A percentile compares a stretch with the other conserved stretches of the same genome.
These are phyloP conservation scores for Xanthorhoe spadicearia DNA, from an alignment of 2,888 invertebrate species.

Conservation along the genomic window DNA sequence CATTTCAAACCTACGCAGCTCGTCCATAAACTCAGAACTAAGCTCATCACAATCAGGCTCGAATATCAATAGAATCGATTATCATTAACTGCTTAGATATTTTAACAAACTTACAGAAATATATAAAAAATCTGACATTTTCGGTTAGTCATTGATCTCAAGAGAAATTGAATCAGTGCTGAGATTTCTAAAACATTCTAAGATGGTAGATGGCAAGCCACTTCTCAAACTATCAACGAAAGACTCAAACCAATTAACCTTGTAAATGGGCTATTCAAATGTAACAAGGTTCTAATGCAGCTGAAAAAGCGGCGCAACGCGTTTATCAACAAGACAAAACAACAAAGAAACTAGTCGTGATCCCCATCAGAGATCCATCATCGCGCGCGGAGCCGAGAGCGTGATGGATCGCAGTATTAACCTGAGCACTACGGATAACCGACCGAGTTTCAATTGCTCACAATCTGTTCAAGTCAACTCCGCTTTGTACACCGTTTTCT, in stretches of 20 bases:
- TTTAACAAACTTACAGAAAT: constrained; percentile 28
- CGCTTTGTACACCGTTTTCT: constrained; percentile 58
- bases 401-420: constrained; percentile 80
- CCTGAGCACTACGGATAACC: constrained; percentile 71
- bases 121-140: neutral
- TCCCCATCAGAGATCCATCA: constrained; percentile 80
- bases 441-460: constrained; percentile 70
- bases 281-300: constrained; percentile 75
- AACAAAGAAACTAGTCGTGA: constrained; percentile 77
- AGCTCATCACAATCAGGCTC: constrained; percentile 53
- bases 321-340: constrained; percentile 77
- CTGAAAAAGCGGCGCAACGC: constrained; percentile 67
- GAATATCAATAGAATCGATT: constrained; percentile 59
- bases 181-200: constrained; percentile 14
- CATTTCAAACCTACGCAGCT: constrained; percentile 76
- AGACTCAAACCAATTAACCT: constrained; percentile 66
- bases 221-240: constrained; percentile 58
- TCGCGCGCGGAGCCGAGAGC: constrained; percentile 59
- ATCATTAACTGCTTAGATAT: constrained; percentile 53
- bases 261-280: constrained; percentile 73
- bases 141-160: constrained; percentile 5
- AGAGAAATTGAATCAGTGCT: constrained; percentile 4
- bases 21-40: constrained; percentile 49
- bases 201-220: constrained; percentile 46
- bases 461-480: constrained; percentile 72